Percentiles rank a stretch among this genome's conserved stretches.
These are phyloP conservation scores for Micronycteris hirsuta DNA, from an alignment of 2,113 vertebrate genomes.

Conservation along the genomic window DNA sequence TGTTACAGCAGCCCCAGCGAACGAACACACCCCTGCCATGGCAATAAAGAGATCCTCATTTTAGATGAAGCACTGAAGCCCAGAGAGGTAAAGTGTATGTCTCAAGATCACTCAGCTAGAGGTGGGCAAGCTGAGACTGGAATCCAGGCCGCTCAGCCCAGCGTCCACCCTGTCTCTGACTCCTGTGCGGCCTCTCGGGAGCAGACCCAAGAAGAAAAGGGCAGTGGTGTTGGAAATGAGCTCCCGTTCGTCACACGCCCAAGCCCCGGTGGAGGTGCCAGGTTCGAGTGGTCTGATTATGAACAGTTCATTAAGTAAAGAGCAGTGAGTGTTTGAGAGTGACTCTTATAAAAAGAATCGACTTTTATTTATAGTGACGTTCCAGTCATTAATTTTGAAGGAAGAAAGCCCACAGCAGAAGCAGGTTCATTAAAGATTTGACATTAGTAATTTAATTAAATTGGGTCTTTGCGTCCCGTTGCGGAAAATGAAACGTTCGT, in stretches of 20 bases:
- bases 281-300: constrained; percentile 76
- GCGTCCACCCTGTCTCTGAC: neutral
- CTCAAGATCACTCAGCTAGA: neutral
- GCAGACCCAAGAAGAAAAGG: neutral
- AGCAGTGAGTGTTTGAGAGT: constrained; percentile 72
- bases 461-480: constrained; percentile 76
- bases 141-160: neutral
- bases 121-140: neutral
- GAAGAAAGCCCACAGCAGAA: constrained; percentile 79
- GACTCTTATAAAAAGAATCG: constrained; percentile 80
- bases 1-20: neutral
- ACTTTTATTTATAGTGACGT: constrained; percentile 82
- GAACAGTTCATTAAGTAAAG: constrained; percentile 81
- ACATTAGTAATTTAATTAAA: constrained; percentile 86
- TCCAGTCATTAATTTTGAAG: constrained; percentile 80
- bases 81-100: neutral
- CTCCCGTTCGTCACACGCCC: constrained; percentile 35
- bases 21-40: neutral
- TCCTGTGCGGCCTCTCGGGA: rapidly evolving
- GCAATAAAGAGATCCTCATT: neutral
- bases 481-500: constrained; percentile 79
- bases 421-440: constrained; percentile 76
- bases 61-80: neutral
- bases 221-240: neutral
- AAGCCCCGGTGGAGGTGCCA: constrained; percentile 45